Base-by-base conservation (phyloP, 2,888 invertebrate genomes). In the Desoria tigrina region DNA sequence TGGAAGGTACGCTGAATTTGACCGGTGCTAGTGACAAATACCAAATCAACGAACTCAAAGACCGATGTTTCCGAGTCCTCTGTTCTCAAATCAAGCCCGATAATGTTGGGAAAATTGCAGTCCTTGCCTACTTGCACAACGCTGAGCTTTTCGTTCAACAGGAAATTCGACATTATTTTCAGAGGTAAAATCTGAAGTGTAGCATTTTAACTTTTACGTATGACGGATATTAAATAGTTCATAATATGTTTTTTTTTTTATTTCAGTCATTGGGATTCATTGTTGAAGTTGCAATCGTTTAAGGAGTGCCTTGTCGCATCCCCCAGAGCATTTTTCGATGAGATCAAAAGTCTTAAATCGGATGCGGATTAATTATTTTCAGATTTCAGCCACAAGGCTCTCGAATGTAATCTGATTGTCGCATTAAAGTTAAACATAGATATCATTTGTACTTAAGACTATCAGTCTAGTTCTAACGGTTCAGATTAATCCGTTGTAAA, bases 11-110 rank as follows among this genome's bases (percentile, higher is more conserved):
- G 23, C 61, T 65, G 21, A 61, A 37, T 50, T 24, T 84, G 23
- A 76, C 84, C 65, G 81, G 83, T 23, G 77, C 83, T 14, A 81
- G 84, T 14, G 81, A 81, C 39, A 79, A 81, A 54, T 84, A 82
- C 72, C 78, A 79, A 68, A 75, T 84, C 56, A 81, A 79, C 68
- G 84, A 84, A 37, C 72, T 84, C 53, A 83, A 82, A 63, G 81
- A 82, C 53, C 78, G 83, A 7, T 84, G 84, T 53, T 66, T 71
- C 42, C 45, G 61, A 4, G 42, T 61, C 2, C 53, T 71, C 18
- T 65, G 68, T 32, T 63, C 63, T 21, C 63, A 68, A 56, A 62
- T 71, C 11, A 68, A 39, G 23, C 63, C 63, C 21, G 71, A 71
- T 16, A 65, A 56, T 21, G 60, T 71, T 37, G 71, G 71, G 6